phyloP scores from a whole-genome alignment of 2,888 invertebrate species.

The Orthosia incerta region DNA sequence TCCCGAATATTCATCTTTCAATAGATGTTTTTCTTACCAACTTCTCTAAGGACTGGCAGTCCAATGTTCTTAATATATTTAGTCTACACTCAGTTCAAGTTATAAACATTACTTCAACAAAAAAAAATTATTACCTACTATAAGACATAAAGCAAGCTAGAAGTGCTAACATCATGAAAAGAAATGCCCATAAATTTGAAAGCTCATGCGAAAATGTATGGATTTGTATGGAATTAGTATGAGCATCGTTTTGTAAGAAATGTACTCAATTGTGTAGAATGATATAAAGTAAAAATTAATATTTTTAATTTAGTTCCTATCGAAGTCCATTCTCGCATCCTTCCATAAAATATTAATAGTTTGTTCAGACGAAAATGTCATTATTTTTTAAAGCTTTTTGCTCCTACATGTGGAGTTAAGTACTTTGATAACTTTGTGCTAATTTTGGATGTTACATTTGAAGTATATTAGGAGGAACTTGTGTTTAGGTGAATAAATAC shows the following conservation, averaged over 20 bases:
- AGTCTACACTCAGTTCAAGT: constrained; percentile 16
- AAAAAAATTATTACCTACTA: constrained; percentile 7
- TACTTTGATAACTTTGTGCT: constrained; percentile 31
- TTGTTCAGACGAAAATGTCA: constrained; percentile 56
- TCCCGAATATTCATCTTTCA: neutral
- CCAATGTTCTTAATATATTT: neutral
- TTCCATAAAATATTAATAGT: constrained; percentile 70
- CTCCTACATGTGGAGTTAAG: constrained; percentile 53
- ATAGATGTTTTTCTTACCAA: neutral
- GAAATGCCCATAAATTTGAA: constrained; percentile 50
- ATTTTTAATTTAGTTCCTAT: constrained; percentile 72
- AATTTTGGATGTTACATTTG: no score
- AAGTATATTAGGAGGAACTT: neutral
- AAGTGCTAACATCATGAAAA: constrained; percentile 25
- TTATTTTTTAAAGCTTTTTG: constrained; percentile 71
- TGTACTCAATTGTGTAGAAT: constrained; percentile 69
- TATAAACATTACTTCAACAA: constrained; percentile 5
- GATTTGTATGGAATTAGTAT: constrained; percentile 62
- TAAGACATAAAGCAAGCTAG: constrained; percentile 9
- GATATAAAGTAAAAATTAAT: constrained; percentile 46
- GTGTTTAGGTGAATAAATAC: neutral
- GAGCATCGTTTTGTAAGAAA: constrained; percentile 67
- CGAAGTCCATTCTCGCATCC: constrained; percentile 76
- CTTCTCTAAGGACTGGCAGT: neutral
- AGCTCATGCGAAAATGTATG: constrained; percentile 55